Conservation (phyloP, 1,140 invertebrate genomes). For the Carposina sasakii region DNA sequence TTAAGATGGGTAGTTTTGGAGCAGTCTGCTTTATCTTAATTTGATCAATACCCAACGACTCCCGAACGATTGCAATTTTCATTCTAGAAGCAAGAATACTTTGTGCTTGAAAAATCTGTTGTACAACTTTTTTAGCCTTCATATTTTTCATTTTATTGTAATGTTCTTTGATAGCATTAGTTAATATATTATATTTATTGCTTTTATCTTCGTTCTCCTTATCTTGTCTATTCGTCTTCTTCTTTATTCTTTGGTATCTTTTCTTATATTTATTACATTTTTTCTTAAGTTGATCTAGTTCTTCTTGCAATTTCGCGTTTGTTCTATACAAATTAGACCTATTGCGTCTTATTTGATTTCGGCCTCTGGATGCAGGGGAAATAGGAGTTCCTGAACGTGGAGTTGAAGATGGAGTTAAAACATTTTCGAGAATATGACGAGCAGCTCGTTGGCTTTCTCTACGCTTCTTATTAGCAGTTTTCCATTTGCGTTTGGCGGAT, state of each 20-base stretch:
- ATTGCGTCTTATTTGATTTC: not conserved
- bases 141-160: not conserved
- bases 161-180: not conserved
- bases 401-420: conserved; percentile 1
- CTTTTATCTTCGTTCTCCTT: not conserved
- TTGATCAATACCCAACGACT: not conserved
- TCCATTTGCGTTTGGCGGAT: conserved; percentile 2
- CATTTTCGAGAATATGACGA: not conserved
- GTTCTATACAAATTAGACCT: not conserved
- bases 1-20: not conserved
- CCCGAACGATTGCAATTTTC: not conserved
- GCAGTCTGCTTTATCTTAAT: not conserved
- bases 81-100: not conserved
- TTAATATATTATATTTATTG: not conserved
- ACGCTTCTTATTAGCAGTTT: conserved; percentile 10
- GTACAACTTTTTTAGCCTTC: not conserved
- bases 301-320: not conserved
- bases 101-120: not conserved
- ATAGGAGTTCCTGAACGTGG: conserved; percentile 2
- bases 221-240: not conserved
- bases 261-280: conserved; percentile 1
- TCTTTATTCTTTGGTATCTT: not conserved
- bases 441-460: not conserved
- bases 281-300: not conserved
- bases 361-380: not conserved